These are phyloP conservation scores for Orientallactaga sibirica DNA, from an alignment of 2,797 vertebrate genomes.

Conservation along the genomic window DNA sequence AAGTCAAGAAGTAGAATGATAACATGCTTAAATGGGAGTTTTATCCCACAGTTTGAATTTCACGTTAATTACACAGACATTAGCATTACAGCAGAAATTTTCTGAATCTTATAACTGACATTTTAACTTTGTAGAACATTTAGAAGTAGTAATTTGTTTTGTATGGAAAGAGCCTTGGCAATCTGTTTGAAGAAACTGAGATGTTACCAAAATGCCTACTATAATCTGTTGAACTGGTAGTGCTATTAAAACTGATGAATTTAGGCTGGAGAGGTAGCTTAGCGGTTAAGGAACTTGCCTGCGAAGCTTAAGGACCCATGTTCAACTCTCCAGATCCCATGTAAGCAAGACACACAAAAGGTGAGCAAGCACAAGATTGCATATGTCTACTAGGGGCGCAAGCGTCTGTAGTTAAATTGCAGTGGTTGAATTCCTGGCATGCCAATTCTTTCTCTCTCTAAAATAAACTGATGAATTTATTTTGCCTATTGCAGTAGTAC, in stretches of 20 bases:
- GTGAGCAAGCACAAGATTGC: no score
- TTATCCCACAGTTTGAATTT: slow-evolving; percentile 32
- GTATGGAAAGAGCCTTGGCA: slow-evolving; percentile 12
- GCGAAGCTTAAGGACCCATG: no score
- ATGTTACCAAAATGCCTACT: slow-evolving; percentile 28
- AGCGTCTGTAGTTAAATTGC: no score
- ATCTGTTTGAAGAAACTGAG: slow-evolving; percentile 31
- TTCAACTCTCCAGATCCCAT: no score
- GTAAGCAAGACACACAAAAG: no score
- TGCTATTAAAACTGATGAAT: slow-evolving; percentile 50
- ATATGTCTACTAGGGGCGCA: no score
- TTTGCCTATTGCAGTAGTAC: not conserved
- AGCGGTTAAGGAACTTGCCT: no score
- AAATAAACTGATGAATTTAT: not conserved
- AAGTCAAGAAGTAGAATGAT: slow-evolving; percentile 26
- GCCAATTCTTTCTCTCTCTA: no score
- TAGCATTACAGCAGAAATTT: slow-evolving; percentile 31
- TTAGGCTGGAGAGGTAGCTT: no score
- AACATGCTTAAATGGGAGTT: slow-evolving; percentile 39
- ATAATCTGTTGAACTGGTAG: not conserved
- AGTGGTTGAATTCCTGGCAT: no score
- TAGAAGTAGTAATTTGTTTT: slow-evolving; percentile 51
- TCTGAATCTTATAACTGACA: not conserved
- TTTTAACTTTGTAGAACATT: slow-evolving; percentile 58
- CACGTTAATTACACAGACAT: not conserved